Base-by-base conservation (phyloP, 2,113 vertebrate species). In the Pseudonaja textilis region DNA sequence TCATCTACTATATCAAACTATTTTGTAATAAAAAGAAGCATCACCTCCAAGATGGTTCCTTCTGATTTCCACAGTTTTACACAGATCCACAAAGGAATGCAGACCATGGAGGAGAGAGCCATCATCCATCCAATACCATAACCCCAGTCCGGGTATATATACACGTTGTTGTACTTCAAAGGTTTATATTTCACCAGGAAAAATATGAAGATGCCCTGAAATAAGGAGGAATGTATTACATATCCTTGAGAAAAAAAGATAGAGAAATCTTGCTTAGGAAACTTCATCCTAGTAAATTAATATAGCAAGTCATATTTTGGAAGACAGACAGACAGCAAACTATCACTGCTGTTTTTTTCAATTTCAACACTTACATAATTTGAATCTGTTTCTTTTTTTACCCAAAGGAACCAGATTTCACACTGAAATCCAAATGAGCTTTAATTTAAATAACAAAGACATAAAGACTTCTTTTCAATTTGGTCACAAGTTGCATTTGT, bases 131-230 rank as follows among this genome's bases (percentile, higher is more conserved):
- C 99, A 1, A 99, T 99, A 8, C 98, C 98, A 0, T 99, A 99
- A 94, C 99, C 99, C 99, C 99, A 99, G 97, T 99, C 97, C 0
- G 99, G 99, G 94, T 99, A 99, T 1, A 97, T 98, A 96, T 99
- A 99, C n/a, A 98, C 92, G 0, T 99, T 99, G 97, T 99, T 99
- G 97, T 99, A 99, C 94, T 99, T 99, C 94, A 99, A 97, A 0
- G 99, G 99, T 95, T 99, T 99, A 96, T 99, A 99, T 93, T 99
- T 99, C 95, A 99, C 98, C 96, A 99, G 96, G 97, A 99, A 99
- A 96, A 99, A 99, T 93, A 99, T 98, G 97, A 99, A 99, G 96
- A 99, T 99, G 23, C 97, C 98, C 99, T 99, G 96, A 50, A 97
- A 96, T 2, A 95, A 34, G 94, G 91, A 94, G 45, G 81, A 45